Evolutionary conservation across 64 coral and sea anemone genomes (phyloP).

Genomic region (Platygyra sinensis): DNA sequence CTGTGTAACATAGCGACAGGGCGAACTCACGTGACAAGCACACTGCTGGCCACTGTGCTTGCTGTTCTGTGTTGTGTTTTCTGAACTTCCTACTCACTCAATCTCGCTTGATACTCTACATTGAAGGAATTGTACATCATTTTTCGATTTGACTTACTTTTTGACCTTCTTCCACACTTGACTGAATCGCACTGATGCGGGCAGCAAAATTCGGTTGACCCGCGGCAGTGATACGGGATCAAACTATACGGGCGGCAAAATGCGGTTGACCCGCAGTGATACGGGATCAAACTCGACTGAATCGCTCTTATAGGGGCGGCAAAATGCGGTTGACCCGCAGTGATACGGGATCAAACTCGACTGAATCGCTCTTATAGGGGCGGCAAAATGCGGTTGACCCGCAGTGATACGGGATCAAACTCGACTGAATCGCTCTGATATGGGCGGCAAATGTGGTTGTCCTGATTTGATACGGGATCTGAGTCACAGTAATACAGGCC

Average conservation of each 20-base stretch:
- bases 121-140: too few relatives aligned
- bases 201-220: too few relatives aligned
- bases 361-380: too few relatives aligned
- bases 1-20: slow-evolving; percentile 1
- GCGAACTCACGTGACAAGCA: background rate
- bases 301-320: background rate
- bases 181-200: background rate
- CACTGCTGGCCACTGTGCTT: background rate
- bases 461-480: background rate
- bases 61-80: background rate
- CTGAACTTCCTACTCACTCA: background rate
- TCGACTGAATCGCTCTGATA: too few relatives aligned
- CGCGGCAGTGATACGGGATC: too few relatives aligned
- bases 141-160: too few relatives aligned
- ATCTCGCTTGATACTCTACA: background rate
- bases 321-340: too few relatives aligned
- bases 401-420: too few relatives aligned
- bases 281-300: background rate
- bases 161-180: background rate
- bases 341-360: too few relatives aligned
- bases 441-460: background rate
- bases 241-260: background rate
- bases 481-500: background rate
- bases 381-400: too few relatives aligned
- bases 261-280: background rate